Conservation (phyloP, 2,113 vertebrate genomes). For the Polypterus bichir region DNA sequence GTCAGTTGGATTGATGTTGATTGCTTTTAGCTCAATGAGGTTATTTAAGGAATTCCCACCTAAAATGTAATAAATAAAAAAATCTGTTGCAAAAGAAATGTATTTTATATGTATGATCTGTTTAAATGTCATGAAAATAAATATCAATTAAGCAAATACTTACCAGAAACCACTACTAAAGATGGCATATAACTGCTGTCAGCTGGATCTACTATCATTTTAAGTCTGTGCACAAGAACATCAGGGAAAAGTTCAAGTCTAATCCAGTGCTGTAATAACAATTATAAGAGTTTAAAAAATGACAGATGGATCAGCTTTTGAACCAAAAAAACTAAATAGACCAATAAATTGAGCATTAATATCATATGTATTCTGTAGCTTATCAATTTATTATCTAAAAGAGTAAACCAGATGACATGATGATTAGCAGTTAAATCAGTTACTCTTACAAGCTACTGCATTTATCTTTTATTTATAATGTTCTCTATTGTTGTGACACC, state of each 20-base stretch:
- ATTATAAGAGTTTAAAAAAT: too few species aligned
- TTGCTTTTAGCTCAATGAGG: constrained; percentile 87
- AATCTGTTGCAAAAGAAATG: background rate
- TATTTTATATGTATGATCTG: background rate
- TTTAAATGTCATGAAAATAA: background rate
- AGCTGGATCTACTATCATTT: constrained; percentile 89
- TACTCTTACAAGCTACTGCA: too few species aligned
- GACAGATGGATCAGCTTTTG: too few species aligned
- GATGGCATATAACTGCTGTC: constrained; percentile 99
- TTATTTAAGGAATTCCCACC: constrained; percentile 94
- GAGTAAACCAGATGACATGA: too few species aligned
- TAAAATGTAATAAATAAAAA: constrained; percentile 23
- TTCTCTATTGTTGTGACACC: too few species aligned
- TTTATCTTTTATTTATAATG: too few species aligned
- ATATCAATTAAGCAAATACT: background rate
- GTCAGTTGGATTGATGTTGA: constrained; percentile 90
- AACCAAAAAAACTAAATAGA: too few species aligned
- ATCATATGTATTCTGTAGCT: too few species aligned
- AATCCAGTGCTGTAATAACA: constrained; percentile 79
- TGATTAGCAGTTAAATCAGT: too few species aligned
- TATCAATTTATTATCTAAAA: too few species aligned
- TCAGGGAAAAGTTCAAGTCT: constrained; percentile 91
- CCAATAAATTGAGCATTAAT: too few species aligned
- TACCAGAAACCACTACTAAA: constrained; percentile 91
- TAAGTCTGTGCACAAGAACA: constrained; percentile 83